phyloP scores from a whole-genome alignment of 2,797 vertebrate genomes.

The Notamacropus eugenii region DNA sequence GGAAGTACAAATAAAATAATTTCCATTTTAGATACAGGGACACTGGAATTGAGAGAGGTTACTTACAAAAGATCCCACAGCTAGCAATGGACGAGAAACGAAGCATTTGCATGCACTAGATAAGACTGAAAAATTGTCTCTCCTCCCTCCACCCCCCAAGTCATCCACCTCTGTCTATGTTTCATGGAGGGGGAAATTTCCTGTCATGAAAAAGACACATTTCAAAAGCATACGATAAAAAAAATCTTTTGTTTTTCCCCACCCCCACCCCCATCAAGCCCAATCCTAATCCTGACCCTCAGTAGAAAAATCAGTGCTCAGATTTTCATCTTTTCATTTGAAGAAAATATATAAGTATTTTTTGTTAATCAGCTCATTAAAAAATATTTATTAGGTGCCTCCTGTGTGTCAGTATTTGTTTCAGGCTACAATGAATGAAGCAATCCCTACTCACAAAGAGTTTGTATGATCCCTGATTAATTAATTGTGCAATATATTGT shows the following conservation, averaged over 20 bases:
- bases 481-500: conserved; percentile 71
- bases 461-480: conserved; percentile 29
- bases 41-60: neutral
- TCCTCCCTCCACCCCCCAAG: no score
- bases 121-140: neutral
- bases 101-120: neutral
- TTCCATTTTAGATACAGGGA: neutral
- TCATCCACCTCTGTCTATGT: neutral
- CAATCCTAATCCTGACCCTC: neutral
- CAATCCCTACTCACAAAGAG: neutral
- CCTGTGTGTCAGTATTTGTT: neutral
- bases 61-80: neutral
- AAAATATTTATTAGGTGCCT: neutral
- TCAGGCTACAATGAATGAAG: neutral
- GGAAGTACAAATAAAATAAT: neutral
- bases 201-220: neutral
- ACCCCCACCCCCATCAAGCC: neutral
- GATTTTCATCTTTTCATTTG: neutral
- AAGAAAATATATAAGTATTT: neutral
- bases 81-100: neutral
- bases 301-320: neutral
- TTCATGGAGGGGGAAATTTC: neutral
- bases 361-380: neutral
- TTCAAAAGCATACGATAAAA: neutral
- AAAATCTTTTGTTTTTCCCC: neutral